Conservation (phyloP, 2,888 invertebrate genomes). For the Eupithecia inturbata region DNA sequence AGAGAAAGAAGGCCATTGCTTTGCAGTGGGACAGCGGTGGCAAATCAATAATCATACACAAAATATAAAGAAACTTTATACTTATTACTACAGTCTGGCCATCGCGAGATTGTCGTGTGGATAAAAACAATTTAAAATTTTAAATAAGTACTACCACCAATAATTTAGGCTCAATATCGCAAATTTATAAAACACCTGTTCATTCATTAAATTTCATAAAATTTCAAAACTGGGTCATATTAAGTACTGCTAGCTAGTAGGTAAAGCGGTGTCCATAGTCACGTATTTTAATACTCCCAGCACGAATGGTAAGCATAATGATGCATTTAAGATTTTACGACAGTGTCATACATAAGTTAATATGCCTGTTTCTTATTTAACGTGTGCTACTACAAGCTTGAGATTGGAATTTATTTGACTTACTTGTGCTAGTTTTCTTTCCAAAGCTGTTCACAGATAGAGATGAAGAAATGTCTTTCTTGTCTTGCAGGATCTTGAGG, state of each 20-base stretch:
- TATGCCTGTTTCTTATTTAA: background rate
- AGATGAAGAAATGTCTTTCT: slow-evolving; percentile 83
- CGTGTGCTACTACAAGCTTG: background rate
- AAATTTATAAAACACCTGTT: background rate
- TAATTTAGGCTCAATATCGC: background rate
- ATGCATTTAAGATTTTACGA: background rate
- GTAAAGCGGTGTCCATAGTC: background rate
- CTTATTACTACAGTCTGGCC: background rate
- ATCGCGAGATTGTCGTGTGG: background rate
- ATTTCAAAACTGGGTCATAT: background rate
- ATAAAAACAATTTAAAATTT: background rate
- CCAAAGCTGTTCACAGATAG: slow-evolving; percentile 86
- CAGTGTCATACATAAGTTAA: background rate
- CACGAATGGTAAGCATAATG: background rate
- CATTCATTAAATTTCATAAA: background rate
- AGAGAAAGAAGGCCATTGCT: too few species aligned
- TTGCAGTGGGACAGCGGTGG: background rate
- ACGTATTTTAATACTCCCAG: background rate
- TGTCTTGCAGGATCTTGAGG: slow-evolving; percentile 66
- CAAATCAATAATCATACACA: background rate
- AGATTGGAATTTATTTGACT: slow-evolving; percentile 43
- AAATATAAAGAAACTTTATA: background rate
- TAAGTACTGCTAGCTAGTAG: background rate
- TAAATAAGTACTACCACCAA: too few species aligned
- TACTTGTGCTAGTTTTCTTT: slow-evolving; percentile 74